These are phyloP conservation scores for Platyura marginata DNA, from an alignment of 1,140 invertebrate genomes.

Conservation along the genomic window DNA sequence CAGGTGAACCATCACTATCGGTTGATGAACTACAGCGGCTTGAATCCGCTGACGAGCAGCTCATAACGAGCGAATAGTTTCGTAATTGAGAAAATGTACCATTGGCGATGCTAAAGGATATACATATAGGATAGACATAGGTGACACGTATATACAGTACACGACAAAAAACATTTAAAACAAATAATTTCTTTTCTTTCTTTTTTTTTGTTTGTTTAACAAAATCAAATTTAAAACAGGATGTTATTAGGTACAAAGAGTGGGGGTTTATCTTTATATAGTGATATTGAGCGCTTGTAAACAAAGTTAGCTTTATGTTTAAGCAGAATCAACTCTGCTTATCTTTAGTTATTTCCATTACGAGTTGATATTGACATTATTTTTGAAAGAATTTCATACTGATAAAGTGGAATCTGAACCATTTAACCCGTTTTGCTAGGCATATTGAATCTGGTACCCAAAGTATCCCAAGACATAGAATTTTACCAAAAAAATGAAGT, in stretches of 20 bases:
- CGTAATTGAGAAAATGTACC: constrained; percentile 25
- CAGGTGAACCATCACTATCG: neutral
- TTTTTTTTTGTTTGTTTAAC: neutral
- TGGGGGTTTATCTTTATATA: neutral
- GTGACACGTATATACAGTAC: neutral
- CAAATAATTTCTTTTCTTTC: neutral
- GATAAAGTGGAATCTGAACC: too few species aligned
- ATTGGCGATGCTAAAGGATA: constrained; percentile 15
- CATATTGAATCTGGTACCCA: too few species aligned
- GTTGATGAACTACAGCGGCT: constrained; percentile 11
- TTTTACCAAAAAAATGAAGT: too few species aligned
- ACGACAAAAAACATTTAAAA: neutral
- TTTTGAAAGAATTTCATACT: too few species aligned
- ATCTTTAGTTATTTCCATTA: too few species aligned
- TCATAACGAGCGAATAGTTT: constrained; percentile 25
- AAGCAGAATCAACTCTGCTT: too few species aligned
- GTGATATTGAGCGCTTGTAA: too few species aligned
- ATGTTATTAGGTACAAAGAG: neutral
- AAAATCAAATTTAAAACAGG: too few species aligned
- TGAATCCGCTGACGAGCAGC: constrained; percentile 23
- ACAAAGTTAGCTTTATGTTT: too few species aligned
- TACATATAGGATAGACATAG: neutral
- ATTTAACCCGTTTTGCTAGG: too few species aligned
- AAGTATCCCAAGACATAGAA: too few species aligned
- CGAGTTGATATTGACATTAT: too few species aligned